Percentiles rank a stretch among this genome's conserved stretches.
These are phyloP conservation scores for Salpingus planirostris DNA, from an alignment of 2,888 invertebrate species.

Conservation along the genomic window DNA sequence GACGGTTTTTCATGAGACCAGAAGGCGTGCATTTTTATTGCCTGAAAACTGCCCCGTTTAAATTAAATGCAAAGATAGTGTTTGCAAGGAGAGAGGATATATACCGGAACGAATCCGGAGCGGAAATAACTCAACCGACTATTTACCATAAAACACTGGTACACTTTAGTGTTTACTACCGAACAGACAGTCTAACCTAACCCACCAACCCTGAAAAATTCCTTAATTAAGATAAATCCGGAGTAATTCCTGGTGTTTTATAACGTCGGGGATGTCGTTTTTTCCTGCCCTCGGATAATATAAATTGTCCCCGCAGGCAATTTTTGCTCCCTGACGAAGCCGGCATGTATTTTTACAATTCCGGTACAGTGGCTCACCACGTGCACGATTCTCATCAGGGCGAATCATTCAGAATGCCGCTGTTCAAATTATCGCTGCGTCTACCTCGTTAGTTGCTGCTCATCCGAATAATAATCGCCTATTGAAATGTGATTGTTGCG, in stretches of 20 bases:
- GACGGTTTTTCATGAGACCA: conserved; percentile 42
- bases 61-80: conserved; percentile 44
- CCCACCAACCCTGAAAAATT: too few relatives aligned
- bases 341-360: too few relatives aligned
- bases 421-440: conserved; percentile 17
- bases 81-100: conserved; percentile 32
- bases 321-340: too few relatives aligned
- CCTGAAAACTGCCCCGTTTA: conserved; percentile 44
- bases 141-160: conserved; percentile 29
- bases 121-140: conserved; percentile 30
- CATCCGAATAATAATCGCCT: conserved; percentile 15
- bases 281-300: too few relatives aligned
- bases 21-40: conserved; percentile 46
- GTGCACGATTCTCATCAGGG: too few relatives aligned
- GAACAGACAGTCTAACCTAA: not conserved
- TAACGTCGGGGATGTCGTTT: too few relatives aligned
- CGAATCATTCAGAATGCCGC: conserved; percentile 13
- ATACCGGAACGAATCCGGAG: conserved; percentile 30
- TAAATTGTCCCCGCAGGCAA: too few relatives aligned
- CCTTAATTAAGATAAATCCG: too few relatives aligned
- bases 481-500: conserved; percentile 13
- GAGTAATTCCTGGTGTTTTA: too few relatives aligned
- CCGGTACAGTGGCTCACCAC: too few relatives aligned
- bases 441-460: conserved; percentile 15
- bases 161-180: conserved; percentile 15